Conservation (phyloP, 2,888 invertebrate genomes). For the Oxyteleia sp. region DNA sequence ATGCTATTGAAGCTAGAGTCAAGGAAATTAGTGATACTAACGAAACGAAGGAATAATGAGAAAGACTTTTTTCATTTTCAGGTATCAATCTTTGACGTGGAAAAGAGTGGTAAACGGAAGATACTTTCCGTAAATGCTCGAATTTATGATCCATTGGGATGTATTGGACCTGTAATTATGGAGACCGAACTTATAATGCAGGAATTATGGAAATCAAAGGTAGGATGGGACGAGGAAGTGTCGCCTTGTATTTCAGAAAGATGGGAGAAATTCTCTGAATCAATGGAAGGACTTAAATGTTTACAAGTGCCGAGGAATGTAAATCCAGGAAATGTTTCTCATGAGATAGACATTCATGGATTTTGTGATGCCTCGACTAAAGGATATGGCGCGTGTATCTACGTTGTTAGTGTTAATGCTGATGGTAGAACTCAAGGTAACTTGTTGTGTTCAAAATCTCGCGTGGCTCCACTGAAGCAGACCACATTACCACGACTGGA, state of each 20-base stretch:
- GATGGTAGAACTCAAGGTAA: conserved; percentile 1
- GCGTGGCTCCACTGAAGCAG: conserved; percentile 30
- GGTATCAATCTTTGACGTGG: conserved; percentile 2
- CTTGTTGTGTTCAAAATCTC: conserved; percentile 65
- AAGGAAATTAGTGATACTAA: no score
- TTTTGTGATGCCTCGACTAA: conserved; percentile 26
- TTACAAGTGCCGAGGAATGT: conserved; percentile 12
- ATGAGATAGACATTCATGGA: conserved; percentile 2
- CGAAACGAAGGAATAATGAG: no score
- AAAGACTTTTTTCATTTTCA: conserved; percentile 51
- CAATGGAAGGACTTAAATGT: not conserved
- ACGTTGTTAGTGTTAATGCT: not conserved
- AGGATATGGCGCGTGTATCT: conserved; percentile 18
- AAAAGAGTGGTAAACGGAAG: conserved; percentile 22
- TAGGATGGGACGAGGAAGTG: conserved; percentile 4
- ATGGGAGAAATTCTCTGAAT: not conserved
- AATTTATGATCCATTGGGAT: conserved; percentile 29
- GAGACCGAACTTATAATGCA: conserved; percentile 23
- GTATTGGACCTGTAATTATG: conserved; percentile 31
- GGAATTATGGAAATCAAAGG: conserved; percentile 4
- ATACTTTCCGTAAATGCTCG: conserved; percentile 53
- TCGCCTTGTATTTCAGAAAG: no score
- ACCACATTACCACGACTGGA: conserved; percentile 28
- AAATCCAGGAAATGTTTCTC: conserved; percentile 10
- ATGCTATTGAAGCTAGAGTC: no score